Base-by-base conservation (phyloP, 1,140 invertebrate genomes). In the Dendrolimus kikuchii region DNA sequence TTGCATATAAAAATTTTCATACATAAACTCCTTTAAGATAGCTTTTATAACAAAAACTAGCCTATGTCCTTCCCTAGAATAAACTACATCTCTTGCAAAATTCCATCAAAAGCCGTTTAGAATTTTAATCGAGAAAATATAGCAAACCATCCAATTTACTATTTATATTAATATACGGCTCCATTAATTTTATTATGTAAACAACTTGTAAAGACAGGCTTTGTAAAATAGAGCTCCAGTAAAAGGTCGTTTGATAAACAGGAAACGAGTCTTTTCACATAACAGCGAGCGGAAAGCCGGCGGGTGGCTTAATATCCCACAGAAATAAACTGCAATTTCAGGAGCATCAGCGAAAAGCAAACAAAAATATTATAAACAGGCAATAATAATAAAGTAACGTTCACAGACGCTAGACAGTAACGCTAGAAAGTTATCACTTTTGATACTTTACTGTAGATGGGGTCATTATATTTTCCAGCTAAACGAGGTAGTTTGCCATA, bases 361-460 rank as follows among this genome's bases (percentile, higher is more conserved):
- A 68, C 62, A 65, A 66, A 68, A 74, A 71, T 71, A 70, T 75
- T 75, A 74, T 70, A 66, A 74, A 62, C 62, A 61, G 55, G 52
- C 58, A 57, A 71, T 68, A 56, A 62, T 57, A 64, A 54, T 62
- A 59, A 60, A 62, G 45, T 49, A 56, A 40, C 49, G 49, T 46
- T 3, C 42, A 44, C 59, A 66, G 60, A 68, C 62, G 48, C 55
- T 23, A 23, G 23, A 23, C 23, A 23, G 23, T 23, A 23, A 23
- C 23, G 23, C 23, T 23, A 23, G 23, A 23, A 23, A 23, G 23
- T 23, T 23, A 23, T 23, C 51, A 59, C 52, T 64, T 62, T 64
- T 68, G 72, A 74, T 68, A 73, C 60, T 71, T 71, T 74, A 71
- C 55, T 59, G 61, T 63, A 64, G 74, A 76, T 68, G 62, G 64